Evolutionary conservation across 2,888 invertebrate genomes (phyloP), one percentile per base, ranked within the genome.

Genomic region (Sepioteuthis lessoniana): DNA sequence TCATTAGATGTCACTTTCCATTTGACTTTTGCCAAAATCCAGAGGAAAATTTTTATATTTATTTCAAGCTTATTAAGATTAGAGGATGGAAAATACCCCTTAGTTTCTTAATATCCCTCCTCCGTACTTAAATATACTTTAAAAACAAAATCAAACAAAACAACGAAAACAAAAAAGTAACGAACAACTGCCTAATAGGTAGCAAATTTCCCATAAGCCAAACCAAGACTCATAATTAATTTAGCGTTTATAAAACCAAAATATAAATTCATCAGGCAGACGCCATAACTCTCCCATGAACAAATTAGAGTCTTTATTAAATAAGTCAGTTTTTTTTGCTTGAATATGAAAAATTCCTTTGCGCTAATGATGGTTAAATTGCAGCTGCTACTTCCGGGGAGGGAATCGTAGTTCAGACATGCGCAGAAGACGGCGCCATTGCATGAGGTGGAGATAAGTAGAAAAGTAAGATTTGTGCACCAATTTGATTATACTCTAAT

Each of bases 291-390:
- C 76, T 35, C n/a, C n/a, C n/a, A 1, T 35, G 76, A 35, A 35
- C 76, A 76, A 76, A 76, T 76, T 76, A 76, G n/a, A 76, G 19
- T 55, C 55, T 55, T 55, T 21, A 76, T 76, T 76, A 35, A 76
- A 76, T n/a, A 13, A 76, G 76, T 76, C 76, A 76, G 35, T 76
- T 76, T 60, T n/a, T n/a, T 31, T n/a, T 76, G 76, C 76, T 35
- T 13, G 19, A 35, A n/a, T 35, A n/a, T n/a, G n/a, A 35, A 76
- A 76, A n/a, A 76, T 76, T 76, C 76, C 76, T n/a, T 76, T 35
- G n/a, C n/a, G 76, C n/a, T 76, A 76, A 76, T 76, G 76, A 76
- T 76, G 76, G 76, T 76, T 76, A 35, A 76, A 76, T 76, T n/a
- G 76, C 76, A 76, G 76, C 76, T 76, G n/a, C 76, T 76, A 76